A percentile compares a stretch with the other conserved stretches of the same genome.
Conservation (phyloP, 2,797 vertebrate species). For the Bryconaethiops microstoma region DNA sequence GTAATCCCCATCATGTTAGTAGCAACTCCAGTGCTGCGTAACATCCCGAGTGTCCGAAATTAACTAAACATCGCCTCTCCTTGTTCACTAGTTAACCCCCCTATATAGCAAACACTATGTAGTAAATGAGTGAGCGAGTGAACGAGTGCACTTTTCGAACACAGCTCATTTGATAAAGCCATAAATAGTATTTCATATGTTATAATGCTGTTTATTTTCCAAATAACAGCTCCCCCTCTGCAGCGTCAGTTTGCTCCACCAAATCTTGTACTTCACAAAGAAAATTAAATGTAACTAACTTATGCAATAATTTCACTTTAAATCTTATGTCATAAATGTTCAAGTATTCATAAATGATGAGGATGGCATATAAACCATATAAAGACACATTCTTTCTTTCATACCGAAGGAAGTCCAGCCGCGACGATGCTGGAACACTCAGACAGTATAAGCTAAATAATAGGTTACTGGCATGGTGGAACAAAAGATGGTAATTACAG, state of each 20-base stretch:
- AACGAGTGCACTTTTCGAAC: no score
- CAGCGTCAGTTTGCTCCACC: slow-evolving; percentile 1
- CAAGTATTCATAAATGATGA: neutral
- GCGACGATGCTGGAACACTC: slow-evolving; percentile 13
- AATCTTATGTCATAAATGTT: slow-evolving; percentile 16
- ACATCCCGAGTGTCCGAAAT: no score
- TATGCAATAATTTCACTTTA: slow-evolving; percentile 8
- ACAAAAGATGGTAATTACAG: slow-evolving; percentile 75
- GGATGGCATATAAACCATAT: neutral
- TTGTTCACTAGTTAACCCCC: no score
- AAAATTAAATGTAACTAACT: slow-evolving; percentile 10
- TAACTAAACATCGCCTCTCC: no score
- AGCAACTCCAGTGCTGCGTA: no score
- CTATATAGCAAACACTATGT: no score
- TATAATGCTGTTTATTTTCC: neutral
- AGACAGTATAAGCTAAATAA: slow-evolving; percentile 50
- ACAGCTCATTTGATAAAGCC: neutral
- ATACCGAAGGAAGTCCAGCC: slow-evolving; percentile 21
- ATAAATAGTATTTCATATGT: neutral
- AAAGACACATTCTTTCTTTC: slow-evolving; percentile 15
- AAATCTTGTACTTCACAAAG: neutral
- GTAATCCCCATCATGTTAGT: no score
- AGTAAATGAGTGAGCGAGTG: no score
- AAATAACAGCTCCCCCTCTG: neutral
- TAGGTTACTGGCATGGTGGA: slow-evolving; percentile 65